Evolutionary conservation across 2,888 invertebrate genomes (phyloP), one percentile per base, ranked within the genome.

Genomic region (Meandrusa payeni): DNA sequence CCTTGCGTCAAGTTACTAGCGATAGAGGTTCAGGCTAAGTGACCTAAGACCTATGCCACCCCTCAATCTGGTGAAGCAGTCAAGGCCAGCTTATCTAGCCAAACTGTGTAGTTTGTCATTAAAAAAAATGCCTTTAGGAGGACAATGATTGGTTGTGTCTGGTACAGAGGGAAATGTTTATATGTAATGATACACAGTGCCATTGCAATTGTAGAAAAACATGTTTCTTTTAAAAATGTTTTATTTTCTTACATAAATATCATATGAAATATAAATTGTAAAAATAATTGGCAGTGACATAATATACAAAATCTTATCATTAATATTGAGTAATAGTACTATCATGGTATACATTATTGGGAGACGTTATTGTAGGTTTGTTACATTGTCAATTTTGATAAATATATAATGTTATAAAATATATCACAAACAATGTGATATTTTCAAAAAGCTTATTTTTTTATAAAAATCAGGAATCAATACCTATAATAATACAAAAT

Each of bases 281-380:
- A 69, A 65, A 59, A 66, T 71, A 71, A 76, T 75, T 83, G 85
- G 85, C 85, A 85, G 85, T 85, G 85, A 78, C 79, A 57, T 49
- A 54, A 49, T 52, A 53, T 54, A 61, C 53, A 59, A 59, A 59
- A 29, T 17, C 26, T 24, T 34, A 41, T 19, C 5, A 24, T 12
- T 41, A 22, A 38, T 26, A 34, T 46, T 41, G 31, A 31, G 10
- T 37, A 31, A 20, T 11, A 39, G 6, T 29, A 10, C 9, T 12
- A 42, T 9, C n/a, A 13, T 7, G n/a, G n/a, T 6, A 7, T 23
- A 29, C 1, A 23, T 15, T 29, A 34, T 41, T 22, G 15, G 9
- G 9, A 17, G 5, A 15, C 24, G 5, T 24, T 12, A 17, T n/a
- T n/a, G n/a, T n/a, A n/a, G n/a, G 9, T n/a, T 22, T 5, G 9